Base-by-base conservation (phyloP, 2,113 vertebrate genomes). In the Elachura formosa region DNA sequence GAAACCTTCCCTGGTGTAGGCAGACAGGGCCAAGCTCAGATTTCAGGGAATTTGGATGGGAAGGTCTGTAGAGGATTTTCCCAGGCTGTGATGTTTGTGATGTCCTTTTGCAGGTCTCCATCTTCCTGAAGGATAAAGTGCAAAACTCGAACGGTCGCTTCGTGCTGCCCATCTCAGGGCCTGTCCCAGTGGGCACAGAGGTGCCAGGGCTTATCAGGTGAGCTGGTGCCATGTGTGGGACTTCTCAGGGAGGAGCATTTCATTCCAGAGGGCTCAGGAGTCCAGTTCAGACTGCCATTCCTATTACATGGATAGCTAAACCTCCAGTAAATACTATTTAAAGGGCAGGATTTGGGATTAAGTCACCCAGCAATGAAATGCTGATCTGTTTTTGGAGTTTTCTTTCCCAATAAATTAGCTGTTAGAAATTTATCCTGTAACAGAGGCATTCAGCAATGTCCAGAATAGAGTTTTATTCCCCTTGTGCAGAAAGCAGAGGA, bases 111-210 rank as follows among this genome's bases (percentile, higher is more conserved):
- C 95, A 99, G 99, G 99, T 99, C 46, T 99, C 99, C 64, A 99
- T 99, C 97, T 99, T 99, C 91, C 98, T 99, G 55, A 99, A 99
- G 96, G 99, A 99, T 54, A 99, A 98, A 98, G 99, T 99, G 36
- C 99, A 99, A 63, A 99, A 99, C 95, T 99, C 99, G 2, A 99
- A 99, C 1, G 99, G 99, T 4, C 99, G 98, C 66, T 99, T 99
- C 56, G 99, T 99, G 82, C 98, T 99, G 84, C 99, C 99, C 3
- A 98, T 98, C 61, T 98, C 98, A 0, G 99, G 99, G 58, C 98
- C 99, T 11, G 98, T 99, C 82, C 99, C 99, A 2, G 98, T 98
- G 97, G 99, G 99, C 54, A 99, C 98, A 21, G 98, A 99, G 89
- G 96, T 98, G 21, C 99, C 99, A 17, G 98, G 99, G 55, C 96